Conservation (phyloP, 2,113 vertebrate genomes). For the Coptodon rendalli region DNA sequence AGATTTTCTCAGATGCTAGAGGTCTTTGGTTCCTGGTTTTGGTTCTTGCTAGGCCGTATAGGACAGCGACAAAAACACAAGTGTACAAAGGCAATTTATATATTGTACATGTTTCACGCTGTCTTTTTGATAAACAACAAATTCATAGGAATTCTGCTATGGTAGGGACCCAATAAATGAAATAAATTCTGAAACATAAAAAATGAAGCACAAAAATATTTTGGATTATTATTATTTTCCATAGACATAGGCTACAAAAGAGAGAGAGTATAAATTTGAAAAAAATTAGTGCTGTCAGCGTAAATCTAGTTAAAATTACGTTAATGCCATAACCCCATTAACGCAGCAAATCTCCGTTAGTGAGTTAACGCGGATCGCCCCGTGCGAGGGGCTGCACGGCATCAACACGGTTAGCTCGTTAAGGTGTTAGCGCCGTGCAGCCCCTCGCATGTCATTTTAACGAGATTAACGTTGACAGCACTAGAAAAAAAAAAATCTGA, state of each 20-base stretch:
- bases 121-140: neutral
- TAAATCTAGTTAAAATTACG: neutral
- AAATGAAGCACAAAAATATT: neutral
- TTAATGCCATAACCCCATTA: neutral
- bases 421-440: rapidly evolving
- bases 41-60: neutral
- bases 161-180: neutral
- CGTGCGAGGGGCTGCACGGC: neutral
- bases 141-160: rapidly evolving
- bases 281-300: neutral
- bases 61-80: neutral
- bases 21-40: neutral
- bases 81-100: neutral
- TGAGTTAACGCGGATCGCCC: rapidly evolving
- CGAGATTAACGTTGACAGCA: rapidly evolving
- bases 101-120: neutral
- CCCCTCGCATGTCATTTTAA: neutral
- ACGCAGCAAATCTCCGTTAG: neutral
- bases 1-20: neutral
- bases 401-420: rapidly evolving
- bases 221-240: neutral
- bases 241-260: neutral
- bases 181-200: neutral
- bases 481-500: neutral
- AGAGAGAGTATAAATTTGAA: neutral